Base-by-base conservation (phyloP, 2,113 vertebrate genomes). In the Ellobius talpinus region DNA sequence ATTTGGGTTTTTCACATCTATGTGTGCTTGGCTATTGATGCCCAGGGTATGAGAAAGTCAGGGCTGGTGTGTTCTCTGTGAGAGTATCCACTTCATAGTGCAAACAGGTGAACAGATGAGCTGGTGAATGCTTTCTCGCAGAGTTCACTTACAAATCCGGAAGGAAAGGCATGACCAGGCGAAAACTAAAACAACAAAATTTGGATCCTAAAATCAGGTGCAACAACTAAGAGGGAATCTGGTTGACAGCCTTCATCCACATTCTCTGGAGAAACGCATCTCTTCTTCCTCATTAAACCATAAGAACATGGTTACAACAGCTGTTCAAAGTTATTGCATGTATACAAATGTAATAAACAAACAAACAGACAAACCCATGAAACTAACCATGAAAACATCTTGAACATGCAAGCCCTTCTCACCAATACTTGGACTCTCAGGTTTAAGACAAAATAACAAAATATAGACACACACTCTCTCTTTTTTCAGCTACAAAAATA, bases 81-180 rank as follows among this genome's bases (percentile, higher is more conserved):
- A 98, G 98, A 98, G 97, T 91, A 97, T 97, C 97, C 98, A 98
- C 98, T 97, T 99, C 98, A 99, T 99, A 98, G 98, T 98, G 98
- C 98, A 98, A 98, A 99, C 98, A 98, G 98, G 97, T 55, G n/a
- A 76, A 21, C 68, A 74, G 87, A 12, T 0, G 0, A n/a, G 31
- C 11, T 1, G 1, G 85, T 9, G 31, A 24, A 47, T 24, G n/a
- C 61, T 45, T 97, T 97, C 96, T 92, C 93, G 96, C 97, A 95
- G 98, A 98, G 98, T 98, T 93, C 97, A 96, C 97, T 97, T 95
- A 98, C 97, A 97, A 98, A 98, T 98, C 98, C 98, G 98, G 98
- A 97, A 98, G 98, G 98, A 99, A 99, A 99, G 99, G 99, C 99
- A 99, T 99, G 99, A 99, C 98, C 98, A 99, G 99, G 99, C 98